phyloP scores from a whole-genome alignment of 2,888 invertebrate species.

The Nomada fabriciana region DNA sequence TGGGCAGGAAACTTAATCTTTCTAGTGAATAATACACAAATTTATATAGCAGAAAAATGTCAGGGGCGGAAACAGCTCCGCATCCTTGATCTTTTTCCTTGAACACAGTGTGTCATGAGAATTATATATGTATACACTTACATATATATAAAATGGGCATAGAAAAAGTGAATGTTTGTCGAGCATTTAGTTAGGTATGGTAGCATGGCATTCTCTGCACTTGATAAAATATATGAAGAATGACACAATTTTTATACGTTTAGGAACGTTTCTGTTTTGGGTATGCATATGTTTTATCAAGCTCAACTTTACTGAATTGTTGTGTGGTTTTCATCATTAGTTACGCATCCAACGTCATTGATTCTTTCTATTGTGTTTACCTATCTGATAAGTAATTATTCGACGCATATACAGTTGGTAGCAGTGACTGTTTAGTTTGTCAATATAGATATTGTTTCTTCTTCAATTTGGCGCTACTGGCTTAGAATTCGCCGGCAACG shows the following conservation, averaged over 20 bases:
- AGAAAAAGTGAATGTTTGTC: constrained; percentile 1
- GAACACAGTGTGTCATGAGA: constrained; percentile 38
- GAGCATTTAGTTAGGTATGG: not conserved
- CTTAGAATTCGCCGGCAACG: too few relatives aligned
- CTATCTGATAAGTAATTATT: not conserved
- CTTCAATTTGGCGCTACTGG: not conserved
- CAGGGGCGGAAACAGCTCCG: constrained; percentile 49
- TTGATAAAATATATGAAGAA: not conserved
- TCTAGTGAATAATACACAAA: constrained; percentile 22
- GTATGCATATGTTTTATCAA: not conserved
- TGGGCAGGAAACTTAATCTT: constrained; percentile 16
- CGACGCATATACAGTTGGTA: not conserved
- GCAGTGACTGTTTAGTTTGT: not conserved
- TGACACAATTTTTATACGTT: not conserved
- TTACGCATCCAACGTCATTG: not conserved
- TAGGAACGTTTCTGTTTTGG: not conserved
- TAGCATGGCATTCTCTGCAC: not conserved
- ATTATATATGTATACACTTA: not conserved
- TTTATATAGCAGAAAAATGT: constrained; percentile 35
- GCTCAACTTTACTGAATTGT: not conserved
- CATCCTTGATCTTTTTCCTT: constrained; percentile 27
- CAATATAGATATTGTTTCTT: not conserved
- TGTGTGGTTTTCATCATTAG: not conserved
- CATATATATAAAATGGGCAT: constrained; percentile 36
- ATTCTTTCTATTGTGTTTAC: not conserved